phyloP scores from a whole-genome alignment of 2,797 vertebrate species.

The Holocentrus rufus region DNA sequence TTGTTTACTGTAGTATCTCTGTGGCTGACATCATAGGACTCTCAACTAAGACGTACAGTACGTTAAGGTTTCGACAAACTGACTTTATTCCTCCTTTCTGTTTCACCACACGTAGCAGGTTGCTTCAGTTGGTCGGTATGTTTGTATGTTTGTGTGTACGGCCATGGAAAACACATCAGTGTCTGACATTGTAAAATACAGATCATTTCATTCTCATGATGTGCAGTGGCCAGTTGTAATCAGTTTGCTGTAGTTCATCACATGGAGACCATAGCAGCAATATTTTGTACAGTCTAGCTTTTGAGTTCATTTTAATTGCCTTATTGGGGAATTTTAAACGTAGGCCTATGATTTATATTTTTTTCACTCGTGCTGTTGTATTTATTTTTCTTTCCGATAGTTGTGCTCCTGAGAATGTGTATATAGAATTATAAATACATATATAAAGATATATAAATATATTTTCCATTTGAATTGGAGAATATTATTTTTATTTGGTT shows the following conservation, averaged over 20 bases:
- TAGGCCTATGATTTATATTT: constrained; percentile 62
- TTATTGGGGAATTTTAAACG: constrained; percentile 75
- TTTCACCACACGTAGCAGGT: constrained; percentile 36
- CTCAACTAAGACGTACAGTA: constrained; percentile 29
- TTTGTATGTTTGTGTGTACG: constrained; percentile 62
- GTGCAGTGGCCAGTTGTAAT: constrained; percentile 80
- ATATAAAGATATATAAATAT: constrained; percentile 87
- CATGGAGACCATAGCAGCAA: constrained; percentile 80
- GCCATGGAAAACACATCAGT: constrained; percentile 40
- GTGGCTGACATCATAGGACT: constrained; percentile 58
- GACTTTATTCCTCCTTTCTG: constrained; percentile 19
- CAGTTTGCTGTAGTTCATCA: constrained; percentile 76
- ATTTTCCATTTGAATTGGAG: constrained; percentile 86
- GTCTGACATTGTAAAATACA: constrained; percentile 66
- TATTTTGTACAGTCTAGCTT: constrained; percentile 79
- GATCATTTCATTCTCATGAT: constrained; percentile 68
- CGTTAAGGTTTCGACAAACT: constrained; percentile 32
- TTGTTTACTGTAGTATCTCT: constrained; percentile 68
- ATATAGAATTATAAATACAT: constrained; percentile 87
- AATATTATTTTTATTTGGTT: constrained; percentile 85
- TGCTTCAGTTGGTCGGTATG: constrained; percentile 48
- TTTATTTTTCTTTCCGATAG: constrained; percentile 75
- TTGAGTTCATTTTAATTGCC: constrained; percentile 79
- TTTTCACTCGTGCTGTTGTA: constrained; percentile 73
- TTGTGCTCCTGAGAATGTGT: constrained; percentile 80